These are phyloP conservation scores for Ormyrus pomaceus DNA, from an alignment of 2,888 invertebrate genomes.

Conservation along the genomic window DNA sequence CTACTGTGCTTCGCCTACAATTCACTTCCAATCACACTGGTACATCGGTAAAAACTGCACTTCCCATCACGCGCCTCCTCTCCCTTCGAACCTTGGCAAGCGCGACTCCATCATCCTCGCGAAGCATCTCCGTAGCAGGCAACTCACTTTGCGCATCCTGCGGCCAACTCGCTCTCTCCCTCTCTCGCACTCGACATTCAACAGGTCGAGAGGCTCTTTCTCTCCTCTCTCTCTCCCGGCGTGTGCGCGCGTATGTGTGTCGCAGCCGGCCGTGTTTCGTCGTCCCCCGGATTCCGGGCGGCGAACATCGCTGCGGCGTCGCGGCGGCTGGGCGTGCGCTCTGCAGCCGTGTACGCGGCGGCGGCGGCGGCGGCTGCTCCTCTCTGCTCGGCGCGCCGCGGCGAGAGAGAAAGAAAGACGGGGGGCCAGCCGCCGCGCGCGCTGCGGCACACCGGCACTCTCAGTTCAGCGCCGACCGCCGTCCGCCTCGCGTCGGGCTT, in stretches of 20 bases:
- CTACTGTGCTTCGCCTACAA: too few species aligned
- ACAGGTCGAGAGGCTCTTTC: conserved; percentile 22
- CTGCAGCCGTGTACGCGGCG: not conserved
- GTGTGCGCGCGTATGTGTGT: not conserved
- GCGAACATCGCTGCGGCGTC: too few species aligned
- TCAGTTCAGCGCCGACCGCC: conserved; percentile 52
- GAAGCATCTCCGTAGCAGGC: not conserved
- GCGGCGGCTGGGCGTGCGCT: conserved; percentile 3
- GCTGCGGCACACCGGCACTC: not conserved
- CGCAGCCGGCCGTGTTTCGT: not conserved
- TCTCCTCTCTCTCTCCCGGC: not conserved
- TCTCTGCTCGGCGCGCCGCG: not conserved
- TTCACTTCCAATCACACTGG: too few species aligned
- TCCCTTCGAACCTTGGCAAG: too few species aligned
- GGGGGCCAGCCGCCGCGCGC: not conserved
- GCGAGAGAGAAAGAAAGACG: not conserved
- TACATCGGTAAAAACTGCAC: too few species aligned
- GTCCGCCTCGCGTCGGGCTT: conserved; percentile 30
- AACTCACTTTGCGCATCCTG: conserved; percentile 5
- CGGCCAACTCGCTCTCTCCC: not conserved
- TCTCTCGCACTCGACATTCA: conserved; percentile 21
- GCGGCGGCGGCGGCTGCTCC: not conserved
- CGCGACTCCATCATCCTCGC: not conserved
- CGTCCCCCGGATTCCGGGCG: too few species aligned
- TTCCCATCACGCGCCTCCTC: too few species aligned